Conservation (phyloP, 2,888 invertebrate species). For the Nysson spinosus region DNA sequence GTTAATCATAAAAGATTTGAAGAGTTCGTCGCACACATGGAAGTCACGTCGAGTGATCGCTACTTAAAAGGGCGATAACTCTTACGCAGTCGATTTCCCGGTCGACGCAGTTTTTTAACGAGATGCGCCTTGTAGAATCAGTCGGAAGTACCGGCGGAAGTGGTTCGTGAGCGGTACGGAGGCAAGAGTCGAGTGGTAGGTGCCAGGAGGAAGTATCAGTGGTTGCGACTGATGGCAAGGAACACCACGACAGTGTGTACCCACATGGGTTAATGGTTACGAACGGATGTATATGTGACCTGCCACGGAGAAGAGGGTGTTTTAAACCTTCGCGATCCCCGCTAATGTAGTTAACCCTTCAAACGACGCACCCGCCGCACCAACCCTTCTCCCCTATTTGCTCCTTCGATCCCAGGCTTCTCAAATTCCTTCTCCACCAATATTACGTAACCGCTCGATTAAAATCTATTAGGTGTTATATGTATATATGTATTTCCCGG, state of each 20-base stretch:
- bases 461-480: neutral
- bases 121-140: slow-evolving; percentile 33
- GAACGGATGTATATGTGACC: slow-evolving; percentile 30
- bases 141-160: slow-evolving; percentile 42
- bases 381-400: neutral
- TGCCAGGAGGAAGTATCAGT: slow-evolving; percentile 9
- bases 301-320: slow-evolving; percentile 39
- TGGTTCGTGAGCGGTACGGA: slow-evolving; percentile 34
- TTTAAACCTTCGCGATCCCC: slow-evolving; percentile 46
- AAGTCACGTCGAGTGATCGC: too few relatives aligned
- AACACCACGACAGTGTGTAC: slow-evolving; percentile 25
- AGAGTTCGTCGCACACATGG: too few relatives aligned
- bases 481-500: too few relatives aligned
- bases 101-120: slow-evolving; percentile 2
- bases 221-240: slow-evolving; percentile 33
- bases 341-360: slow-evolving; percentile 57
- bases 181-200: slow-evolving; percentile 15
- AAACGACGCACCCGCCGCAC: neutral
- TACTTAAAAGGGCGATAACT: neutral
- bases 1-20: too few relatives aligned
- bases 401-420: neutral
- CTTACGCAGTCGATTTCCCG: neutral
- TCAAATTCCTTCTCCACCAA: slow-evolving; percentile 9
- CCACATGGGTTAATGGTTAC: slow-evolving; percentile 38
- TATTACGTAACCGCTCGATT: slow-evolving; percentile 14